phyloP scores from a whole-genome alignment of 1,140 invertebrate genomes.

The Drosophila hydei region DNA sequence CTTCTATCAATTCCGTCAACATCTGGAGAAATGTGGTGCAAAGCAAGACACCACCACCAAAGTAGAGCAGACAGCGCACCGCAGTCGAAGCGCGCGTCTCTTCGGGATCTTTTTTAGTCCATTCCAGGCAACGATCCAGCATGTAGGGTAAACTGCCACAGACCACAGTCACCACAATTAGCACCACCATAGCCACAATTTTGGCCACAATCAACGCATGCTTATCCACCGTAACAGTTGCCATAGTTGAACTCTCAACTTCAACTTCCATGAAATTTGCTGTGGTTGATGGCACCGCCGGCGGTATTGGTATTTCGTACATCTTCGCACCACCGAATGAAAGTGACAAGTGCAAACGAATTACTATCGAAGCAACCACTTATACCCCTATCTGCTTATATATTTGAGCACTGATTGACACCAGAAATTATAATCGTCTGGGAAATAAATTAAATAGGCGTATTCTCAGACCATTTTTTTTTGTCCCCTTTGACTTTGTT shows the following conservation, averaged over 20 bases:
- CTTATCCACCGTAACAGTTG: conserved; percentile 49
- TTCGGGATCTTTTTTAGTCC: conserved; percentile 84
- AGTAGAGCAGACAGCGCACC: conserved; percentile 88
- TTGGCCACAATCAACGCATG: conserved; percentile 86
- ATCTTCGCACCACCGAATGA: conserved; percentile 40
- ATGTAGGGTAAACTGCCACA: conserved; percentile 89
- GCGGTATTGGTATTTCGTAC: conserved; percentile 10
- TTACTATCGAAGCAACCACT: not conserved
- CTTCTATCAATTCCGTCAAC: conserved; percentile 93
- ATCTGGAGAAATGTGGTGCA: conserved; percentile 96
- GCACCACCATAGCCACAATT: conserved; percentile 88
- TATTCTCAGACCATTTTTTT: conserved; percentile 1
- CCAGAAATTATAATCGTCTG: conserved; percentile 30
- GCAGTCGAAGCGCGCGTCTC: conserved; percentile 83
- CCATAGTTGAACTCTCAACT: not conserved
- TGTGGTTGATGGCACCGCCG: not conserved
- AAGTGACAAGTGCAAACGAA: conserved; percentile 34
- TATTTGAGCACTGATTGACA: conserved; percentile 59
- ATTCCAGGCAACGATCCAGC: conserved; percentile 87
- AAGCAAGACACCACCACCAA: conserved; percentile 95
- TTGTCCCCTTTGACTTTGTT: not conserved
- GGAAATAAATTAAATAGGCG: conserved; percentile 16
- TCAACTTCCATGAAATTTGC: not conserved
- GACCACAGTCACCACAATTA: conserved; percentile 88
- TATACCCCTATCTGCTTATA: conserved; percentile 37